Conservation (phyloP, 1,140 invertebrate genomes). For the Cryptotermes secundus region DNA sequence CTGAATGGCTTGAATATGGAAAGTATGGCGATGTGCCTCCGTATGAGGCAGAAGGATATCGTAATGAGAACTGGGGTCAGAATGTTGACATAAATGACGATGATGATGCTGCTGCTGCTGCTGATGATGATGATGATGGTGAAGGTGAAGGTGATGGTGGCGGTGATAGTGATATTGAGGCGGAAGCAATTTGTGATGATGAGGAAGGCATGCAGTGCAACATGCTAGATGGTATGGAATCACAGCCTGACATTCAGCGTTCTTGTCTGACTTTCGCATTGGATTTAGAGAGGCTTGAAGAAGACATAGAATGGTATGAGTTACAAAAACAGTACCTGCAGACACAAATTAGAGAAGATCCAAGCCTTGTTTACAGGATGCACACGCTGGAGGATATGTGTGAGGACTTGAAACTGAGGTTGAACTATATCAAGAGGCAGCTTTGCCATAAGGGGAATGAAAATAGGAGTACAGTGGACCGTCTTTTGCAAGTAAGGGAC, state of each 20-base stretch:
- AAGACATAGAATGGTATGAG: not conserved
- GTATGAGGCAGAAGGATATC: not conserved
- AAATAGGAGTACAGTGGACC: not conserved
- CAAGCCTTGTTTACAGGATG: not conserved
- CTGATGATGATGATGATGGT: too few relatives aligned
- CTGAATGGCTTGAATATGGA: not conserved
- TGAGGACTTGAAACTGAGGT: not conserved
- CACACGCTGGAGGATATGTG: not conserved
- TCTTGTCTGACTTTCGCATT: not conserved
- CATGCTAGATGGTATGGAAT: not conserved
- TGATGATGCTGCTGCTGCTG: too few relatives aligned
- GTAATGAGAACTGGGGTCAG: not conserved
- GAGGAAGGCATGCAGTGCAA: not conserved
- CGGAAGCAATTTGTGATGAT: not conserved
- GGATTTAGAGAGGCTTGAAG: not conserved
- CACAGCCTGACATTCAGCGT: not conserved
- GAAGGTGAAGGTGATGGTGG: too few relatives aligned
- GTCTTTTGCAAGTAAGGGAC: slow-evolving; percentile 20
- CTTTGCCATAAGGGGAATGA: not conserved
- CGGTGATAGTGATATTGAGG: too few relatives aligned
- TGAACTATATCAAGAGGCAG: not conserved
- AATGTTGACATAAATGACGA: not conserved
- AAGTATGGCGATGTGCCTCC: not conserved
- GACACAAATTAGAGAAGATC: not conserved
- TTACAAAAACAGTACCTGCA: not conserved